phyloP scores from a whole-genome alignment of 2,113 vertebrate species.

The Microcebus jonahi region DNA sequence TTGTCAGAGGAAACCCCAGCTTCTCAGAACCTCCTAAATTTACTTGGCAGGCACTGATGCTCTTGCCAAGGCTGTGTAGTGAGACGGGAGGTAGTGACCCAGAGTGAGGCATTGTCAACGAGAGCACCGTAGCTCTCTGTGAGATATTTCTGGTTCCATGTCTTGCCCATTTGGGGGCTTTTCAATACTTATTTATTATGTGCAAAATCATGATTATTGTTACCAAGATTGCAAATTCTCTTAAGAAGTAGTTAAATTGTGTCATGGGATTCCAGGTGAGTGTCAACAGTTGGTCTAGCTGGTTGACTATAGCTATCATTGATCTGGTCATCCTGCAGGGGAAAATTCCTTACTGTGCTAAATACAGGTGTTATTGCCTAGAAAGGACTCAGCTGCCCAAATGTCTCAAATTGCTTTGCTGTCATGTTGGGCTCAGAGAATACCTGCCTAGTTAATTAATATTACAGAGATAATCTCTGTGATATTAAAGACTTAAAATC shows the following conservation, averaged over 20 bases:
- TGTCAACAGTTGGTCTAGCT: neutral
- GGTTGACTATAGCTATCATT: neutral
- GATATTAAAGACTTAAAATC: neutral
- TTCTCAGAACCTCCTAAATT: neutral
- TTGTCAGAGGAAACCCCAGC: neutral
- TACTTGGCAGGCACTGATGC: neutral
- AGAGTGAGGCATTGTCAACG: neutral
- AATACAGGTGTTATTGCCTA: neutral
- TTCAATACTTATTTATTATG: neutral
- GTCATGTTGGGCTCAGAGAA: neutral
- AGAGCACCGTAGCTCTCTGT: neutral
- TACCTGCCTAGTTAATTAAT: neutral
- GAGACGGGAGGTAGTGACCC: neutral
- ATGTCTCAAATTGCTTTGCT: neutral
- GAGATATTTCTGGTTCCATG: neutral
- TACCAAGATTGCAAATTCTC: neutral
- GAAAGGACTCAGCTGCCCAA: neutral
- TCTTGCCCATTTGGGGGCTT: neutral
- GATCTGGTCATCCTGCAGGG: neutral
- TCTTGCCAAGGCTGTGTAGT: neutral
- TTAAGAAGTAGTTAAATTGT: neutral
- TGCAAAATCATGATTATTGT: neutral
- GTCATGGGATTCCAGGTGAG: neutral
- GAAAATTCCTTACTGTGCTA: neutral
- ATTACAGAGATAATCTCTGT: slow-evolving; percentile 12